Evolutionary conservation across 92 coral and sea anemone species (phyloP).

Genomic region (Zoanthus sociatus): DNA sequence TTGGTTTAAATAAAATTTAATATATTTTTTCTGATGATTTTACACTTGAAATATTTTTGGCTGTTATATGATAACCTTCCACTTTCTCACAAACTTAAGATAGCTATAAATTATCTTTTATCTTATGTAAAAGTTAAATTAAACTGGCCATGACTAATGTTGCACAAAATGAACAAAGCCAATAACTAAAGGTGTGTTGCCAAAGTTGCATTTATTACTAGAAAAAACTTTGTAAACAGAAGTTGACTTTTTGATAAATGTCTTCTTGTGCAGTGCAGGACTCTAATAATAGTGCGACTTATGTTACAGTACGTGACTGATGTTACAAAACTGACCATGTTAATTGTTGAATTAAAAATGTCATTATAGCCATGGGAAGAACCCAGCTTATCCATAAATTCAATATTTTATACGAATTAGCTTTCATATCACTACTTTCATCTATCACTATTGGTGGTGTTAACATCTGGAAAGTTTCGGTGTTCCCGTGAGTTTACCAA

Average conservation of each 20-base stretch:
- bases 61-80: slow-evolving; percentile 40
- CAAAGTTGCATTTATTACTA: slow-evolving; percentile 32
- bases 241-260: slow-evolving; percentile 41
- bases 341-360: slow-evolving; percentile 16
- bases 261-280: slow-evolving; percentile 25
- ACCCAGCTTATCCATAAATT: too few relatives aligned
- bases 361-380: slow-evolving; percentile 34
- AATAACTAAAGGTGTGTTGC: slow-evolving; percentile 12
- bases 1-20: too few relatives aligned
- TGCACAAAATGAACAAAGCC: slow-evolving; percentile 47
- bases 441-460: slow-evolving; percentile 48
- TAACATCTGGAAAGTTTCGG: slow-evolving; percentile 46
- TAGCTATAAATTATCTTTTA: background rate
- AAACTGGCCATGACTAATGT: slow-evolving; percentile 50
- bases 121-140: slow-evolving; percentile 39
- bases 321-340: slow-evolving; percentile 21
- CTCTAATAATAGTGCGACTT: slow-evolving; percentile 45
- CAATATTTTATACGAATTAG: too few relatives aligned
- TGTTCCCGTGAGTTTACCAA: slow-evolving; percentile 57
- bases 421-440: slow-evolving; percentile 15
- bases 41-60: slow-evolving; percentile 44
- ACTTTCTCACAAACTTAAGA: slow-evolving; percentile 44
- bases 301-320: slow-evolving; percentile 19
- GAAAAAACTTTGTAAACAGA: slow-evolving; percentile 35
- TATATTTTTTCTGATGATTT: too few relatives aligned